phyloP scores from a whole-genome alignment of 1,140 invertebrate genomes.

The Macrobrachium nipponense region DNA sequence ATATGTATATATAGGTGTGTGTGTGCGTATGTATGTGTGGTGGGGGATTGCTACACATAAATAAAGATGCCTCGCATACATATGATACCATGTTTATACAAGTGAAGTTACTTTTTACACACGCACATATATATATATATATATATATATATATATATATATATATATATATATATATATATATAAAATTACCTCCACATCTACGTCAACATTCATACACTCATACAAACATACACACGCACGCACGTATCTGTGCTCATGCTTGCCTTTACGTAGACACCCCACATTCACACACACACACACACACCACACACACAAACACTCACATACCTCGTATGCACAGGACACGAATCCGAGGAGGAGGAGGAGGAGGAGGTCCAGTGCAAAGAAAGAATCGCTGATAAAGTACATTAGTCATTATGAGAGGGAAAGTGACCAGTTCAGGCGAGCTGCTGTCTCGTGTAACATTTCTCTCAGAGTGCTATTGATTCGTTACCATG shows the following conservation, averaged over 20 bases:
- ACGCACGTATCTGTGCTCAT: not conserved
- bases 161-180: constrained; percentile 16
- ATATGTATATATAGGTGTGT: too few relatives aligned
- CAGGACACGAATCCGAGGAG: too few relatives aligned
- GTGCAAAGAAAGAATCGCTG: too few relatives aligned
- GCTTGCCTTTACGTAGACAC: not conserved
- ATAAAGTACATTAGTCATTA: not conserved
- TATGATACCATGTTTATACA: not conserved
- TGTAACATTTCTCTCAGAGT: constrained; percentile 23
- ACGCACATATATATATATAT: not conserved
- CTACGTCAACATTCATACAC: not conserved
- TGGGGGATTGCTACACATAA: not conserved
- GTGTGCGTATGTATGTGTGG: too few relatives aligned
- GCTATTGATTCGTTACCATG: constrained; percentile 25
- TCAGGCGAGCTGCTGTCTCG: constrained; percentile 1
- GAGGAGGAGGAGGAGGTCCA: too few relatives aligned
- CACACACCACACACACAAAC: not conserved
- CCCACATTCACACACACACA: too few relatives aligned
- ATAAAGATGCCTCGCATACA: not conserved
- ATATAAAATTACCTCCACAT: not conserved
- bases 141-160: constrained; percentile 24
- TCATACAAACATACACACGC: not conserved
- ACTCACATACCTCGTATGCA: not conserved
- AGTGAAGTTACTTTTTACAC: too few relatives aligned
- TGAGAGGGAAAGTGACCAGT: constrained; percentile 16